Base-by-base conservation (phyloP, 2,797 vertebrate genomes). In the Limnodromus scolopaceus region DNA sequence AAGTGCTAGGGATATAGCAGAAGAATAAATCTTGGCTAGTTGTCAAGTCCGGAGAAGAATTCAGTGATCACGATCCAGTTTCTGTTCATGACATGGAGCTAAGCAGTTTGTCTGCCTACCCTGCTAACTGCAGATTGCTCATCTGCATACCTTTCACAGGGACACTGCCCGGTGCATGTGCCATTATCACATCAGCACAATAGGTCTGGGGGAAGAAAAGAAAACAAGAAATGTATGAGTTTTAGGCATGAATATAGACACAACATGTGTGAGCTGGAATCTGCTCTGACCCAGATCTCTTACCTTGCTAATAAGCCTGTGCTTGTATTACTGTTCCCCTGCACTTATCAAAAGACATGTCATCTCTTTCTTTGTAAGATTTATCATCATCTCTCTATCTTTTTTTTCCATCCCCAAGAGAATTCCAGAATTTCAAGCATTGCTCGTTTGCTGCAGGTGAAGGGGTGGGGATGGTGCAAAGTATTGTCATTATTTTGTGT, bases 401-500 rank as follows among this genome's bases (percentile, higher is more conserved):
- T 46, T 65, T 76, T 12, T 4, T 13, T 25, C 12, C 41, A 68
- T 71, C 20, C 20, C 3, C 4, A 54, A 43, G 16, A 76, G 34
- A 75, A 38, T 69, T 76, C 4, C 32, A 80, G 74, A 74, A 87
- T 70, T 87, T 87, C 16, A n/a, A 18, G 30, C 13, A 11, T 63
- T 82, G 39, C 51, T 83, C 4, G 18, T 51, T 57, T 80, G 39
- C 9, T 89, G 15, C 24, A 20, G 19, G 10, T 82, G 41, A 13
- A 77, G 36, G 76, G 39, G 7, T 74, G 30, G n/a, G 20, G 5
- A 25, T 55, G 14, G 27, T 68, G 6, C 22, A n/a, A 57, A 82
- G 4, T 43, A 8, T 69, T 78, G n/a, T 34, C 15, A 2, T 87
- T 69, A n/a, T 4, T 16, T 70, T 1, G 0, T 51, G 3, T n/a